A percentile compares a stretch with the other conserved stretches of the same genome.
phyloP scores from a whole-genome alignment of 1,140 invertebrate genomes.

The Drosophila navojoa region DNA sequence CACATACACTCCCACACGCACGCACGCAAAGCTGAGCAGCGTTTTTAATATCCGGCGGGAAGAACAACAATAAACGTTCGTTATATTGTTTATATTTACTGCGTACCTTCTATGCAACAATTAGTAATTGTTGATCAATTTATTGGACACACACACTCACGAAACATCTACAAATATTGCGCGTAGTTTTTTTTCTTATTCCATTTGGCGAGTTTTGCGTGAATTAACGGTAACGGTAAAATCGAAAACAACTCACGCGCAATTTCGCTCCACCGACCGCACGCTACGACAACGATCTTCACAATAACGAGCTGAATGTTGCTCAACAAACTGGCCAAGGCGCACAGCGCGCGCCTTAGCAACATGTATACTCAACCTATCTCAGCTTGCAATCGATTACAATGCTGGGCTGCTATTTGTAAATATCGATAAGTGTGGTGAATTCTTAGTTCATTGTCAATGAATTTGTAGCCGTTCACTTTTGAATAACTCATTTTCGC shows the following conservation, averaged over 20 bases:
- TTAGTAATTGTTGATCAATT: slow-evolving; percentile 7
- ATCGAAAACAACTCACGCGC: slow-evolving; percentile 24
- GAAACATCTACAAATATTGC: slow-evolving; percentile 20
- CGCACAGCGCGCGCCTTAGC: not conserved
- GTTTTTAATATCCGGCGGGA: slow-evolving; percentile 49
- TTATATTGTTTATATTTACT: slow-evolving; percentile 20
- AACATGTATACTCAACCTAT: slow-evolving; percentile 12
- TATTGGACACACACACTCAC: slow-evolving; percentile 9
- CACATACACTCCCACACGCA: not conserved
- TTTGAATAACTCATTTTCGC: not conserved
- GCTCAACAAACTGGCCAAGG: slow-evolving; percentile 21
- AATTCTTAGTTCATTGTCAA: not conserved
- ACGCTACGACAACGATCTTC: slow-evolving; percentile 37
- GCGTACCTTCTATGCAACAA: slow-evolving; percentile 31
- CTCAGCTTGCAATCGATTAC: not conserved
- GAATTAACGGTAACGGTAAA: slow-evolving; percentile 39
- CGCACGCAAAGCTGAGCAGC: slow-evolving; percentile 11
- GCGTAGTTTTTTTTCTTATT: slow-evolving; percentile 18
- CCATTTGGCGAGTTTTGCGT: slow-evolving; percentile 23
- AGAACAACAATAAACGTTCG: slow-evolving; percentile 41
- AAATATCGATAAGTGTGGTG: not conserved
- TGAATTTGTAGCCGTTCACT: not conserved
- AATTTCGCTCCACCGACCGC: slow-evolving; percentile 34
- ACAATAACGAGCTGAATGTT: slow-evolving; percentile 37
- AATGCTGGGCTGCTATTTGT: not conserved